Percentiles rank a stretch among this genome's conserved stretches.
phyloP scores from a whole-genome alignment of 2,888 invertebrate species.

The Ophion obscuratus region DNA sequence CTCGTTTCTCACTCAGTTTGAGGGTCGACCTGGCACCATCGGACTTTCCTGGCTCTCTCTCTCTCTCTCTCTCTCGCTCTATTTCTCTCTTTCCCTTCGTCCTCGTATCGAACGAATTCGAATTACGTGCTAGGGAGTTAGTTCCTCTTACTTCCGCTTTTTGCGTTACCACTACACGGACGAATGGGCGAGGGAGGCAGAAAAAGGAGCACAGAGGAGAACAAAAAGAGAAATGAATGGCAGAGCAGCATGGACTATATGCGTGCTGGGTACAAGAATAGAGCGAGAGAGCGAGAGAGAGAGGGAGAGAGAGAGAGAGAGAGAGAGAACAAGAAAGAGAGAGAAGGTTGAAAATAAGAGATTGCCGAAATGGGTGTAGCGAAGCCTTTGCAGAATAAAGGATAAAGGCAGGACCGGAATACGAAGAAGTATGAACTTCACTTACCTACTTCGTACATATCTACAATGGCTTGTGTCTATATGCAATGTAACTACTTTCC shows the following conservation, averaged over 20 bases:
- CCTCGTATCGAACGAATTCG: constrained; percentile 65
- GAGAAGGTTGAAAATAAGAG: constrained; percentile 51
- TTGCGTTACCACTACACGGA: constrained; percentile 26
- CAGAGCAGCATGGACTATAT: constrained; percentile 51
- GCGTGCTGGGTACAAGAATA: constrained; percentile 34
- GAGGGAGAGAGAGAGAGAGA: constrained; percentile 28
- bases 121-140: constrained; percentile 63
- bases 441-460: constrained; percentile 51
- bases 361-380: constrained; percentile 56
- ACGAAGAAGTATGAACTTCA: constrained; percentile 53
- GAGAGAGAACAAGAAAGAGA: background rate
- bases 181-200: constrained; percentile 4
- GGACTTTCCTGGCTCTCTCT: constrained; percentile 57
- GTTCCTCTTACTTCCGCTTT: constrained; percentile 43
- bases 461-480: constrained; percentile 33
- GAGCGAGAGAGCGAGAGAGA: constrained; percentile 6
- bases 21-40: constrained; percentile 59
- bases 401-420: constrained; percentile 33
- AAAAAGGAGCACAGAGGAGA: constrained; percentile 35
- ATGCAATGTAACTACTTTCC: constrained; percentile 13
- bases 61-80: constrained; percentile 19
- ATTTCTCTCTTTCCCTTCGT: constrained; percentile 6
- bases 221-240: constrained; percentile 53
- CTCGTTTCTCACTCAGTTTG: constrained; percentile 44
- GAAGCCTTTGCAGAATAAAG: constrained; percentile 50